Percentiles rank a stretch among this genome's conserved stretches.
These are phyloP conservation scores for Dicrostonyx torquatus DNA, from an alignment of 2,797 vertebrate species.

Conservation along the genomic window DNA sequence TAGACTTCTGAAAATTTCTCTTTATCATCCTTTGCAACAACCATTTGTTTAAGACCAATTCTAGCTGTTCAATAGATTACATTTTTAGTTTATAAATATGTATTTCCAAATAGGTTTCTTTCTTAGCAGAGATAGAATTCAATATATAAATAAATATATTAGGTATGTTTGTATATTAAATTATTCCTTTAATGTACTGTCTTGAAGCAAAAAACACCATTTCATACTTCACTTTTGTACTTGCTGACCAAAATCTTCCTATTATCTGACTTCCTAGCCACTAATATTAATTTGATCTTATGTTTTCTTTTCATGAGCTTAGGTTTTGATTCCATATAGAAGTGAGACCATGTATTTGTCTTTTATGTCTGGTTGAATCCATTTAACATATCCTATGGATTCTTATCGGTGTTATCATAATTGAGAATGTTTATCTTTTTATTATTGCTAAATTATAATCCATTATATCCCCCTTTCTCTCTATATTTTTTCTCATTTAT, in stretches of 20 bases:
- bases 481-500: background rate
- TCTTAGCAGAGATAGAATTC: background rate
- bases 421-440: background rate
- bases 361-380: background rate
- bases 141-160: background rate
- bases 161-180: background rate
- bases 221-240: background rate
- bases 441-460: background rate
- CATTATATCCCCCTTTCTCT: background rate
- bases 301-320: background rate
- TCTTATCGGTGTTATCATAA: background rate
- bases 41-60: background rate
- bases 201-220: background rate
- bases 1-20: background rate
- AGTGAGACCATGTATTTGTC: background rate
- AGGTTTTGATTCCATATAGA: background rate
- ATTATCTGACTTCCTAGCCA: background rate
- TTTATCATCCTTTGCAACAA: background rate
- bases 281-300: background rate
- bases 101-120: background rate
- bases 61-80: background rate
- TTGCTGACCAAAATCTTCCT: background rate
- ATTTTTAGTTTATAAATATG: background rate
- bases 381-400: background rate
- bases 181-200: background rate